Base-by-base conservation (phyloP, 2,888 invertebrate species). In the Mesorhabditis belari region DNA sequence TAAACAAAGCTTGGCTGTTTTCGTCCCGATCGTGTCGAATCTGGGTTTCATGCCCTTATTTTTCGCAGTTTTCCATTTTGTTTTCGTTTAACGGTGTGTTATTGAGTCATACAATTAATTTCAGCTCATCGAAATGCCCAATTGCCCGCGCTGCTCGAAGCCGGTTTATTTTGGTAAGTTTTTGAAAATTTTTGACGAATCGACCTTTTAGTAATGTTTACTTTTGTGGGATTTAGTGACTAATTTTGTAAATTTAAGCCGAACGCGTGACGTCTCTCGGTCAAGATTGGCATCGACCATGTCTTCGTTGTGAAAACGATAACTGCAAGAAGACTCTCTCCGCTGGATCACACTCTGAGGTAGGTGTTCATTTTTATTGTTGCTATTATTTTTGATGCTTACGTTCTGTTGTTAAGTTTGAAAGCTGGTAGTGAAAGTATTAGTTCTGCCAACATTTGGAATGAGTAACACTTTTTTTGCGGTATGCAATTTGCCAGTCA, bases 181-280 rank as follows among this genome's bases (percentile, higher is more conserved):
- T 50, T n/a, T 19, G 21, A 4, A 24, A 26, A 24, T 17, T 35
- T 28, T 23, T 54, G 6, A 27, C 21, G 21, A 49, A 55, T 19
- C 23, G 21, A 12, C 21, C 25, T 29, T 52, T 35, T 49, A 50
- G 49, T 23, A 29, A 23, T 12, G 23, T 23, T 55, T 25, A 55
- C 52, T 54, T 24, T 53, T 44, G n/a, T n/a, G 27, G 23, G 1
- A n/a, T 17, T 21, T 1, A 2, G 5, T 5, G 29, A 1, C 26
- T 5, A 5, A 25, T n/a, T 19, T 3, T 21, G 23, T 19, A 52
- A 49, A 21, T 85, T 85, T 54, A 81, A 88, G 88, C 88, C 53
- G 88, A 88, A 81, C 83, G 87, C 66, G 87, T 88, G 79, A 86
- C 87, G 2, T 88, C 88, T 3, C 81, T 88, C 64, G 88, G 88